Conservation (phyloP, 2,113 vertebrate genomes). For the Nansenia antarctica region DNA sequence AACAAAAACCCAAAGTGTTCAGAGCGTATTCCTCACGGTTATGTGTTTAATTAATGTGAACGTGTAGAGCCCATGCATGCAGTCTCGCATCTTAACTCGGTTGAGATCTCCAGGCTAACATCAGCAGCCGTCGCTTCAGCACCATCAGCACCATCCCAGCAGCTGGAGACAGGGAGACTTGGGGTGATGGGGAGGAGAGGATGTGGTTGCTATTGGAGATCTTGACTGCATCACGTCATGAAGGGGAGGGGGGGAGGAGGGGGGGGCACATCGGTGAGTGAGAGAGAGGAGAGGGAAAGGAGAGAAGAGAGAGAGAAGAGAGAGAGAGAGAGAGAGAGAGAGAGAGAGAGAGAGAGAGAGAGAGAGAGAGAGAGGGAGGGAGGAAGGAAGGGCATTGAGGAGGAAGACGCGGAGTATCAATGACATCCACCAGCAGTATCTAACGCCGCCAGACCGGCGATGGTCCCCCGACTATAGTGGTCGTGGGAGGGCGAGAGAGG, state of each 20-base stretch:
- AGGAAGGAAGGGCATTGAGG: slow-evolving; percentile 47
- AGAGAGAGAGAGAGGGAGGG: not conserved
- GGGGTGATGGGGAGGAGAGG: slow-evolving; percentile 55
- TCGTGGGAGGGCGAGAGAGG: slow-evolving; percentile 35
- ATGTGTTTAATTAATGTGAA: not conserved
- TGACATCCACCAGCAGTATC: slow-evolving; percentile 70
- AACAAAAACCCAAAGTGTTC: too few relatives aligned
- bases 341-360: slow-evolving; percentile 50
- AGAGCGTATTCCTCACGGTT: too few relatives aligned
- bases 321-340: slow-evolving; percentile 3
- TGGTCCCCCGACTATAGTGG: slow-evolving; percentile 58
- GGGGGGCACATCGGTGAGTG: slow-evolving; percentile 36
- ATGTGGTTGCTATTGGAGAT: slow-evolving; percentile 75
- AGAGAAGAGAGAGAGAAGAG: slow-evolving; percentile 13
- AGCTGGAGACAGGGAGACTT: not conserved
- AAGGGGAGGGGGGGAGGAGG: slow-evolving; percentile 23
- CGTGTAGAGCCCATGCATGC: not conserved
- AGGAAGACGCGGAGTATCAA: slow-evolving; percentile 68
- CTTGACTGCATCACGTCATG: slow-evolving; percentile 72
- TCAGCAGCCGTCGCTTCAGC: slow-evolving; percentile 46
- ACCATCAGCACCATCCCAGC: slow-evolving; percentile 27
- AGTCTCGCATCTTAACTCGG: too few relatives aligned
- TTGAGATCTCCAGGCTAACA: not conserved
- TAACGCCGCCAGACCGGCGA: slow-evolving; percentile 57
- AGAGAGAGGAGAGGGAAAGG: slow-evolving; percentile 10